A percentile compares a stretch with the other conserved stretches of the same genome.
Evolutionary conservation across 1,140 invertebrate genomes (phyloP).

Genomic region (Neodiprion pinetum): DNA sequence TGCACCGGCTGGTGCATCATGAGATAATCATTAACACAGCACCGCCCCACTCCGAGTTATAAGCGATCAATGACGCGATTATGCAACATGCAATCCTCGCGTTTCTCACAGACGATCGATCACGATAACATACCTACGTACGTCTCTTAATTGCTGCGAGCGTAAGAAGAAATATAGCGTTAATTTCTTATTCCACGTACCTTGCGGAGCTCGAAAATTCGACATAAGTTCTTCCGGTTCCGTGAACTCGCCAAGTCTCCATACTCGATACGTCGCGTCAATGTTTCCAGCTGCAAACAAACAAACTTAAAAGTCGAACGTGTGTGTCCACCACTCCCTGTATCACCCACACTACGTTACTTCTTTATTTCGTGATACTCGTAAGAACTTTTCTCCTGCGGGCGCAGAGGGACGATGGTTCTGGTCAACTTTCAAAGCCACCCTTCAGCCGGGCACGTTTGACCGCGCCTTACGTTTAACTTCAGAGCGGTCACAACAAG

Average conservation of each 20-base stretch:
- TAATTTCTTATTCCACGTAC: conserved; percentile 20
- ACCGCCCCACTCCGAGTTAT: background rate
- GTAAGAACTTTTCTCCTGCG: conserved; percentile 40
- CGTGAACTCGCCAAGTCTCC: conserved; percentile 41
- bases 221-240: conserved; percentile 38
- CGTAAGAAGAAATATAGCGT: background rate
- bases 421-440: conserved; percentile 9
- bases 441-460: too few relatives aligned
- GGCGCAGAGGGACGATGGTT: conserved; percentile 17
- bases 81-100: background rate
- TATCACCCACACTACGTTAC: background rate
- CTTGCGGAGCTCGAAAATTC: conserved; percentile 29
- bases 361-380: background rate
- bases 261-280: conserved; percentile 43
- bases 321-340: background rate
- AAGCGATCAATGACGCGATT: background rate
- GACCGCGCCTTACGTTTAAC: too few relatives aligned
- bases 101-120: background rate
- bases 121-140: background rate
- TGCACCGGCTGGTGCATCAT: background rate
- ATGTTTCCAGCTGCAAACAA: conserved; percentile 45
- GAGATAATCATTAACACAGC: conserved; percentile 2
- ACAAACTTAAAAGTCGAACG: conserved; percentile 11
- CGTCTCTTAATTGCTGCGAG: background rate
- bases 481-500: conserved; percentile 34